Evolutionary conservation across 2,888 invertebrate genomes (phyloP), one percentile per base, ranked within the genome.

Genomic region (Eupeodes luniger): DNA sequence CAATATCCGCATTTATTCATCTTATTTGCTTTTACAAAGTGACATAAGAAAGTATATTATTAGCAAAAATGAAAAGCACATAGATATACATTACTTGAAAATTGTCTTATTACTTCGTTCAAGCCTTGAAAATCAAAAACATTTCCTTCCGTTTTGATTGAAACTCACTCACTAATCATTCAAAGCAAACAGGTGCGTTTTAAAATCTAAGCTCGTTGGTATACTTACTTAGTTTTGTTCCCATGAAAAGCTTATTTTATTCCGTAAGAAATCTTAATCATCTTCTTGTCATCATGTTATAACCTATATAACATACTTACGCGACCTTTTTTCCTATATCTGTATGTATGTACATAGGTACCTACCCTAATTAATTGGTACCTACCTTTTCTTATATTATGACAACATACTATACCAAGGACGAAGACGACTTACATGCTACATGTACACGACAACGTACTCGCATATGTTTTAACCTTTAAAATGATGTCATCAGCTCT

Each of bases 351-450:
- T 27, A 27, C 9, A 40, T 40, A 40, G 40, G 9, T 19, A 69
- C 2, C 27, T 19, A 69, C 2, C 27, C 69, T 69, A 34, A 67
- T 36, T 67, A 70, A 70, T 57, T 72, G 4, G n/a, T 51, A 51
- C 67, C 51, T 5, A 40, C 40, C 40, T 40, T 40, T 40, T 40
- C 40, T 67, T 67, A 49, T 14, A 51, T 27, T 27, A 27, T 27
- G 2, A 27, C 27, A 27, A 27, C 27, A 27, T 27, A 27, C 27
- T 27, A n/a, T 4, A 12, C 44, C 11, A 64, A 27, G 12, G 10
- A 16, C 34, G 40, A 40, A 9, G 6, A 66, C 47, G 14, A 27
- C 27, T 19, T 12, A 44, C 11, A 62, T 4, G n/a, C n/a, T 5
- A 9, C 1, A 11, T 27, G 12, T 5, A 57, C 27, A 40, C 9